A percentile compares a stretch with the other conserved stretches of the same genome.
Conservation (phyloP, 2,888 invertebrate genomes). For the Ormia ochracea region DNA sequence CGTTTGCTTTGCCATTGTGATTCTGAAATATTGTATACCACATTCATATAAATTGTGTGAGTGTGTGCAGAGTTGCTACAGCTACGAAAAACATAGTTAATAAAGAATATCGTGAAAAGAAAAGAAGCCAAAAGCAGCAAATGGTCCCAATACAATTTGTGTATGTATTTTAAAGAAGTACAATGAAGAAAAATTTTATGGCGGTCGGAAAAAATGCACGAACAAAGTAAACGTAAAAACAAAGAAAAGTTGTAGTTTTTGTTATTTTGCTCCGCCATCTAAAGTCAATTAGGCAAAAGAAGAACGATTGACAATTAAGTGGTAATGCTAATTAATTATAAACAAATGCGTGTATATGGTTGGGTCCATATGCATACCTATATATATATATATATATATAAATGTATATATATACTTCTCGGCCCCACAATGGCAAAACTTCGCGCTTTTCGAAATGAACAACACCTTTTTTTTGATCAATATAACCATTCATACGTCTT, state of each 20-base stretch:
- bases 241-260: constrained; percentile 24
- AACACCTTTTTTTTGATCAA: constrained; percentile 98
- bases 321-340: constrained; percentile 24
- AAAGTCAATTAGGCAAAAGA: constrained; percentile 39
- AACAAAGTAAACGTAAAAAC: too few relatives aligned
- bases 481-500: constrained; percentile 97
- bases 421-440: constrained; percentile 96
- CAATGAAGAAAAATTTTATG: neutral
- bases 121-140: neutral
- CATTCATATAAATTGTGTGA: too few relatives aligned
- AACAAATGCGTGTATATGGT: neutral
- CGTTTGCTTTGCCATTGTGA: constrained; percentile 25
- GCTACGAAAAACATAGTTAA: neutral
- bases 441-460: constrained; percentile 98
- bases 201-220: too few relatives aligned
- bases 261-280: constrained; percentile 22
- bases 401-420: constrained; percentile 75
- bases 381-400: neutral
- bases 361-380: neutral
- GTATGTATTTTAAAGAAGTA: constrained; percentile 7
- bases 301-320: constrained; percentile 3
- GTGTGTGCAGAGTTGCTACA: too few relatives aligned
- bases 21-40: too few relatives aligned
- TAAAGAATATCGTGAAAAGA: neutral
- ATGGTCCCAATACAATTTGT: constrained; percentile 26